Conservation (phyloP, 2,113 vertebrate species). For the Rynchops niger region DNA sequence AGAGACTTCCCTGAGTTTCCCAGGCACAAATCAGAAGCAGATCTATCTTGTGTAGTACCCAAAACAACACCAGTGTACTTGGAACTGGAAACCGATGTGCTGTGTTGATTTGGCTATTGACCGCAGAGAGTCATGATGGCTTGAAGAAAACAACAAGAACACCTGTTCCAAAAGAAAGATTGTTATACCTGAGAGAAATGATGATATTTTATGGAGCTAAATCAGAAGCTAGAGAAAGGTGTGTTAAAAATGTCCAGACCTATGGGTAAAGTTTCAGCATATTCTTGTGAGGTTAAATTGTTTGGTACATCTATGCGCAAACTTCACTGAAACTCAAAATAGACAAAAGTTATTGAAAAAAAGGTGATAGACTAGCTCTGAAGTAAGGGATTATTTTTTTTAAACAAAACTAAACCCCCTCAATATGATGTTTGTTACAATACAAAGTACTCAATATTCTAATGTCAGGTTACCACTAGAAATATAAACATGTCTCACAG, state of each 20-base stretch:
- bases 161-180: neutral
- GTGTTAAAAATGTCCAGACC: neutral
- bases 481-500: neutral
- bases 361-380: neutral
- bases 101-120: neutral
- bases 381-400: neutral
- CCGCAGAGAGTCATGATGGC: neutral
- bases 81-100: neutral
- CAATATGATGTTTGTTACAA: neutral
- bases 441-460: neutral
- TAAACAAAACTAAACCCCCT: too few species aligned
- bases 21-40: neutral
- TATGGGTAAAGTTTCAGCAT: neutral
- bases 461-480: neutral
- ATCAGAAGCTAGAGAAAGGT: neutral
- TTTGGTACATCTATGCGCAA: neutral
- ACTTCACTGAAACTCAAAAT: neutral
- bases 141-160: constrained; percentile 8
- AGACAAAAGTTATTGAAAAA: neutral
- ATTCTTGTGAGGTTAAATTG: neutral
- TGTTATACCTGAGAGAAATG: neutral
- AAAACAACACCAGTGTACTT: neutral
- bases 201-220: neutral
- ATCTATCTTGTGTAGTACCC: neutral
- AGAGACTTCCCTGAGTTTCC: neutral